These are phyloP conservation scores for Boleophthalmus pectinirostris DNA, from an alignment of 2,113 vertebrate species.

Conservation along the genomic window DNA sequence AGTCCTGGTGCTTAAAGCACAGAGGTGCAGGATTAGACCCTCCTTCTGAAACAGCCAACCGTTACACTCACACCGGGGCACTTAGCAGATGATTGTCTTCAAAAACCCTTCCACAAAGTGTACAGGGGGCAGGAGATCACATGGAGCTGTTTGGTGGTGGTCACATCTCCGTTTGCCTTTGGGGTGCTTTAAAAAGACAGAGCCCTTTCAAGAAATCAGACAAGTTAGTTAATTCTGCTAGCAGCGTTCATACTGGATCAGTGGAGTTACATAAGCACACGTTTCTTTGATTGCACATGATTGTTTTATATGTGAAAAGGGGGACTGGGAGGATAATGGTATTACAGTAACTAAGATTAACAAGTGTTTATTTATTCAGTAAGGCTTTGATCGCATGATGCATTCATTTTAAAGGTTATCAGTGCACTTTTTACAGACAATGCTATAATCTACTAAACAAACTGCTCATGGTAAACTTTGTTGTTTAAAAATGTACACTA, in stretches of 20 bases:
- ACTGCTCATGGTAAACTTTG: background rate
- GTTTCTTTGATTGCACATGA: background rate
- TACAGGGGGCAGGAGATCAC: slow-evolving; percentile 27
- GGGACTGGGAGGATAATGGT: background rate
- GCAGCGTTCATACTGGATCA: slow-evolving; percentile 49
- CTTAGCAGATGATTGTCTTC: slow-evolving; percentile 31
- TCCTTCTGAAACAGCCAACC: slow-evolving; percentile 42
- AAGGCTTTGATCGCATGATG: background rate
- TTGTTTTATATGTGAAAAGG: background rate
- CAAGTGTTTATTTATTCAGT: background rate
- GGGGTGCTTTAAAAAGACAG: background rate
- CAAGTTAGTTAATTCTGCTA: slow-evolving; percentile 38
- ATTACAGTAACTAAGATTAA: background rate
- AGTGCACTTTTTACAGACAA: background rate
- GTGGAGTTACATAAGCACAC: slow-evolving; percentile 7
- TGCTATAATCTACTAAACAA: background rate
- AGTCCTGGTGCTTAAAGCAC: slow-evolving; percentile 41
- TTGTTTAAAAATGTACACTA: too few relatives aligned
- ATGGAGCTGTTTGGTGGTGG: slow-evolving; percentile 2
- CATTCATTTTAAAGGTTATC: background rate
- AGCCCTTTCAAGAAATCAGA: slow-evolving; percentile 5
- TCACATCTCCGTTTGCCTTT: background rate
- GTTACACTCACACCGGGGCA: slow-evolving; percentile 4
- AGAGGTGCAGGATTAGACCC: slow-evolving; percentile 39
- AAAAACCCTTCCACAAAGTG: background rate